A percentile compares a stretch with the other conserved stretches of the same genome.
Evolutionary conservation across 2,113 vertebrate genomes (phyloP).

Genomic region (Nycticorax nycticorax): DNA sequence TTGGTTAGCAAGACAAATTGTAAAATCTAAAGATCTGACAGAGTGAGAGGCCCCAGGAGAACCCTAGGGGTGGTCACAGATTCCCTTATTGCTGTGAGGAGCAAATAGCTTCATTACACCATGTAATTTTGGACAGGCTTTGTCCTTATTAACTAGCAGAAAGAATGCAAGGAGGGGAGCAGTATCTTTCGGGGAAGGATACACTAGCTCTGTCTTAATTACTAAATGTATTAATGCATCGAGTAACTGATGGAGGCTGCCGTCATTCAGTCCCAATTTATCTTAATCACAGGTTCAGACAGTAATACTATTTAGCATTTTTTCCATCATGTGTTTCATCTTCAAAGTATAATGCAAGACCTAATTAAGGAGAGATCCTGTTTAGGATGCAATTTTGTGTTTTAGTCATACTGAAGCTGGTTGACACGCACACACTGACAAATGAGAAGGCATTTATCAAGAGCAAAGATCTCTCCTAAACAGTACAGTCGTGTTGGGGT

Average conservation of each 20-base stretch:
- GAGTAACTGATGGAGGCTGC: background rate
- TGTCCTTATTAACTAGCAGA: background rate
- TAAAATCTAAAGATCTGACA: background rate
- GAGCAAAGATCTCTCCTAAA: background rate
- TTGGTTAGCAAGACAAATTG: background rate
- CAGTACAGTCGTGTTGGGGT: background rate
- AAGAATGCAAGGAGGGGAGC: background rate
- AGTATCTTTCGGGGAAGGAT: background rate
- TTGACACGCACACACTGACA: background rate
- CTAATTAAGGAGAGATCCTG: background rate
- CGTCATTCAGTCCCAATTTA: background rate
- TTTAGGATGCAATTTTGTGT: background rate
- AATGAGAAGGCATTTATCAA: background rate
- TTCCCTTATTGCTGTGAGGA: background rate
- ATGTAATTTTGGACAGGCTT: background rate
- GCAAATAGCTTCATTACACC: background rate
- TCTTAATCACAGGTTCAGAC: background rate
- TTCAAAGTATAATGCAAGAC: background rate
- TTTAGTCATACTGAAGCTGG: background rate
- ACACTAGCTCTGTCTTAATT: background rate
- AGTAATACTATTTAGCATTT: background rate
- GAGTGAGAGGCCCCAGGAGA: background rate
- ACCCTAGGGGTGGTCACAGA: background rate
- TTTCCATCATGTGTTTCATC: background rate
- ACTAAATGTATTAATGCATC: background rate